A percentile compares a stretch with the other conserved stretches of the same genome.
These are phyloP conservation scores for Parascotia fuliginaria DNA, from an alignment of 2,888 invertebrate species.

Conservation along the genomic window DNA sequence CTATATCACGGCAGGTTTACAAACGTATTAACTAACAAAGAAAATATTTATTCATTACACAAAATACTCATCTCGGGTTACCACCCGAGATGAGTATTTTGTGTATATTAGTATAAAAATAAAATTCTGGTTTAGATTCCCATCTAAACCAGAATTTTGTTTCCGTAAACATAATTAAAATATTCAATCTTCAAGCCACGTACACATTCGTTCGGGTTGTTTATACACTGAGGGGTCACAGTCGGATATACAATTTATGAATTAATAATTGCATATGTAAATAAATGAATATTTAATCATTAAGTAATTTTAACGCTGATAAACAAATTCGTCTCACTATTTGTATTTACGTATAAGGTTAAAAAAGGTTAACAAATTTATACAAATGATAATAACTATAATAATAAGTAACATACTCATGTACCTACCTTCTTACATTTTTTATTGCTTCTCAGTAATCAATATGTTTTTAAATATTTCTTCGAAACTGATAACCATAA, in stretches of 20 bases:
- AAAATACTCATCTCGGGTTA: too few relatives aligned
- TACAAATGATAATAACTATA: conserved; percentile 7
- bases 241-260: neutral
- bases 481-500: conserved; percentile 8
- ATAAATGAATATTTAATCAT: neutral
- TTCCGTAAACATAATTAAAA: neutral
- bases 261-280: neutral
- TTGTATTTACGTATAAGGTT: conserved; percentile 19
- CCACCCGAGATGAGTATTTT: too few relatives aligned
- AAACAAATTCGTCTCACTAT: conserved; percentile 17
- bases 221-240: neutral
- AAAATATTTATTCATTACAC: too few relatives aligned
- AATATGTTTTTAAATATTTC: neutral
- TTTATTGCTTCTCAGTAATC: conserved; percentile 1
- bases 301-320: conserved; percentile 5
- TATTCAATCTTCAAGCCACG: neutral
- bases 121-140: too few relatives aligned
- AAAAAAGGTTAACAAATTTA: conserved; percentile 19
- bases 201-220: neutral
- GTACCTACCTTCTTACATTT: too few relatives aligned
- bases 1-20: too few relatives aligned
- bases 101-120: neutral
- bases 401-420: too few relatives aligned
- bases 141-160: too few relatives aligned
- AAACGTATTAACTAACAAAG: too few relatives aligned